Conservation (phyloP, 2,113 vertebrate species). For the Alectura lathami region DNA sequence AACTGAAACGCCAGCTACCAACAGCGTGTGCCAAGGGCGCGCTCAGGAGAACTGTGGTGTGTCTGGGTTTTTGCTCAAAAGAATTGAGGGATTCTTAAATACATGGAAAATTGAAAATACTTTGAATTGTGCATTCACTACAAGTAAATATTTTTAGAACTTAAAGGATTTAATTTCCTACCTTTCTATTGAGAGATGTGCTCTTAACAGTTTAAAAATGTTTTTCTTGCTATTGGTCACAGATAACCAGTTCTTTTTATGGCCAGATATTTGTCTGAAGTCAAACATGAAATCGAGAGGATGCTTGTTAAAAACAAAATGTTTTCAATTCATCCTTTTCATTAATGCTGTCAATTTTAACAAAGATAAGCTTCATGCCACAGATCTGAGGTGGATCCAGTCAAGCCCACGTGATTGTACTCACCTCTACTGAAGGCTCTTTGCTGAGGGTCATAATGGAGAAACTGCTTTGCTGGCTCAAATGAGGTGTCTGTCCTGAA, state of each 20-base stretch:
- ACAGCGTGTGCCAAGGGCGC: too few species aligned
- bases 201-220: not conserved
- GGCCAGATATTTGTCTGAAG: not conserved
- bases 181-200: not conserved
- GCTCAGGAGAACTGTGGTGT: not conserved
- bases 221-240: not conserved
- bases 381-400: fast-evolving
- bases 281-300: not conserved
- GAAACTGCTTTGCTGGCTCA: not conserved
- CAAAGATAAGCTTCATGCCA: not conserved
- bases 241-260: not conserved
- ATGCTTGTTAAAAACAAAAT: not conserved
- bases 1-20: not conserved
- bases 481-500: not conserved
- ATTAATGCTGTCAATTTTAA: not conserved
- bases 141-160: not conserved
- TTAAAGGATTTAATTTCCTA: not conserved
- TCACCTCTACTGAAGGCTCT: not conserved
- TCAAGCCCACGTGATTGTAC: not conserved
- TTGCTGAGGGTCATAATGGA: not conserved
- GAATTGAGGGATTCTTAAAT: not conserved
- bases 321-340: not conserved
- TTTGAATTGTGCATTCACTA: not conserved
- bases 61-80: not conserved
- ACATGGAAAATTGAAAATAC: not conserved